Evolutionary conservation across 2,888 invertebrate genomes (phyloP).

Genomic region (Tachina lurida): DNA sequence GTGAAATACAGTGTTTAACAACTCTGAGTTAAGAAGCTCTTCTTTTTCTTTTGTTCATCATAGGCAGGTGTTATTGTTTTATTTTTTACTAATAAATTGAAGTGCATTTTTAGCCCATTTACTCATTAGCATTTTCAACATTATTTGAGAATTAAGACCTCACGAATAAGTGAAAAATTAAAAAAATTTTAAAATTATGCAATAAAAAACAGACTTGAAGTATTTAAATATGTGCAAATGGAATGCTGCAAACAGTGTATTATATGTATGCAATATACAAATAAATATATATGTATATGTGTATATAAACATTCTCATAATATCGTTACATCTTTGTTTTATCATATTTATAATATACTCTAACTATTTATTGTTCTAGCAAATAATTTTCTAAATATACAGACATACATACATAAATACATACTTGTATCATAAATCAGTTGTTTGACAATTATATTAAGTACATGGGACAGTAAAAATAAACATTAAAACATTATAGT

Average conservation of each 20-base stretch:
- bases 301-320: too few species aligned
- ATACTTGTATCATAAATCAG: constrained; percentile 45
- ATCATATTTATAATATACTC: background rate
- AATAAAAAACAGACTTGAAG: background rate
- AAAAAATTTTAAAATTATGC: background rate
- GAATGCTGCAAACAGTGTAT: too few species aligned
- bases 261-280: too few species aligned
- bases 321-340: background rate
- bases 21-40: background rate
- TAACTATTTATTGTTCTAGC: background rate
- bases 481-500: constrained; percentile 1
- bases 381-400: constrained; percentile 14
- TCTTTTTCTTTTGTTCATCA: background rate
- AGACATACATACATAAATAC: too few species aligned
- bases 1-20: background rate
- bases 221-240: background rate
- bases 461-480: constrained; percentile 25
- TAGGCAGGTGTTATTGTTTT: background rate
- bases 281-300: too few species aligned
- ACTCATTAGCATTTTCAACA: constrained; percentile 31
- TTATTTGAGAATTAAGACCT: constrained; percentile 39
- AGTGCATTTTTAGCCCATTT: constrained; percentile 8
- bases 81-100: background rate
- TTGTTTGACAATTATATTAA: constrained; percentile 58
- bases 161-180: constrained; percentile 21